Conservation (phyloP, 2,888 invertebrate genomes). For the Clusia tigrina region DNA sequence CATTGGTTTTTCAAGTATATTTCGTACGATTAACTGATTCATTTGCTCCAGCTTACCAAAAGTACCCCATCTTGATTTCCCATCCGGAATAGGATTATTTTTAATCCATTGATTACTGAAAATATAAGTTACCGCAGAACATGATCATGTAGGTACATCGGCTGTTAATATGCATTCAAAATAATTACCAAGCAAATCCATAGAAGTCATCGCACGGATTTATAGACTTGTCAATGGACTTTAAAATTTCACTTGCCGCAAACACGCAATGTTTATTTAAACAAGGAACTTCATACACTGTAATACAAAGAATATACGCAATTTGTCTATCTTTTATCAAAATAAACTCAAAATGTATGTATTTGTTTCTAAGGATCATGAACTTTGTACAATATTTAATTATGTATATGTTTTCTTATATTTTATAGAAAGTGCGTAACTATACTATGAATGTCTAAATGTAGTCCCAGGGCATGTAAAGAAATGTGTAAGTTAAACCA, state of each 20-base stretch:
- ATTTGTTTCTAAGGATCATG: no score
- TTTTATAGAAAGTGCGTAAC: no score
- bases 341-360: no score
- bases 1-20: slow-evolving; percentile 76
- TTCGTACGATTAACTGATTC: slow-evolving; percentile 90
- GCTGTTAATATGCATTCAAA: no score
- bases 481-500: no score
- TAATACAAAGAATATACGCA: slow-evolving; percentile 35
- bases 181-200: slow-evolving; percentile 70
- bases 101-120: slow-evolving; percentile 85
- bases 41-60: slow-evolving; percentile 92
- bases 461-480: no score
- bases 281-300: slow-evolving; percentile 67
- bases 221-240: slow-evolving; percentile 76
- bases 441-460: no score
- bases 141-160: neutral
- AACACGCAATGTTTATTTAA: slow-evolving; percentile 84
- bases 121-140: neutral
- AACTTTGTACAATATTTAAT: no score
- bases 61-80: slow-evolving; percentile 94
- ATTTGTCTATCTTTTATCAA: no score
- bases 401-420: no score
- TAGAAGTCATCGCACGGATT: slow-evolving; percentile 92
- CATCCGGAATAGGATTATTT: slow-evolving; percentile 93
- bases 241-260: slow-evolving; percentile 83